phyloP scores from a whole-genome alignment of 2,888 invertebrate genomes.

The Agriotes lineatus region DNA sequence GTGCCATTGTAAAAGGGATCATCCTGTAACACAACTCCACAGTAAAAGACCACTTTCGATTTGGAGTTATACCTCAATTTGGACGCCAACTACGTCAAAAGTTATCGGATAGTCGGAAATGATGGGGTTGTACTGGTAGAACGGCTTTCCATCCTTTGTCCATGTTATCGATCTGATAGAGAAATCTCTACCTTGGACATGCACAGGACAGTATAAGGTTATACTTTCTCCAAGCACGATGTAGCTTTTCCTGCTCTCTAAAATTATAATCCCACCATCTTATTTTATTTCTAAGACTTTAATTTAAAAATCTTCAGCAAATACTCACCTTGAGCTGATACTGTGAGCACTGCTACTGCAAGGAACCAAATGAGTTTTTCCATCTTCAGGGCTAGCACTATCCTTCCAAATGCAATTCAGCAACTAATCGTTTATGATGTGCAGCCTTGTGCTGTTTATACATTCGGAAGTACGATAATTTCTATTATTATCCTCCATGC shows the following conservation, averaged over 20 bases:
- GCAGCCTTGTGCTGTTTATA: neutral
- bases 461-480: constrained; percentile 5
- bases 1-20: constrained; percentile 16
- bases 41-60: too few species aligned
- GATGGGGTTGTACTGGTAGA: constrained; percentile 10
- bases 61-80: constrained; percentile 9
- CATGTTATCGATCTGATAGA: constrained; percentile 10
- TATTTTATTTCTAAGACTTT: neutral
- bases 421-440: neutral
- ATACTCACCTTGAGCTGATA: neutral
- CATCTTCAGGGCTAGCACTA: too few species aligned
- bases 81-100: neutral
- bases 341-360: too few species aligned
- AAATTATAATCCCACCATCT: neutral
- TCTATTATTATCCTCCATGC: constrained; percentile 4
- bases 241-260: neutral
- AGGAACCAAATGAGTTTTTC: too few species aligned
- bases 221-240: neutral
- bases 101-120: neutral
- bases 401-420: neutral
- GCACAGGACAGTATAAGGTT: constrained; percentile 17
- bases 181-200: neutral
- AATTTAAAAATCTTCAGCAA: constrained; percentile 1
- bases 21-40: constrained; percentile 17
- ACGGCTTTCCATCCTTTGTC: constrained; percentile 13